Evolutionary conservation across 2,797 vertebrate genomes (phyloP).

Genomic region (Holocentrus rufus): DNA sequence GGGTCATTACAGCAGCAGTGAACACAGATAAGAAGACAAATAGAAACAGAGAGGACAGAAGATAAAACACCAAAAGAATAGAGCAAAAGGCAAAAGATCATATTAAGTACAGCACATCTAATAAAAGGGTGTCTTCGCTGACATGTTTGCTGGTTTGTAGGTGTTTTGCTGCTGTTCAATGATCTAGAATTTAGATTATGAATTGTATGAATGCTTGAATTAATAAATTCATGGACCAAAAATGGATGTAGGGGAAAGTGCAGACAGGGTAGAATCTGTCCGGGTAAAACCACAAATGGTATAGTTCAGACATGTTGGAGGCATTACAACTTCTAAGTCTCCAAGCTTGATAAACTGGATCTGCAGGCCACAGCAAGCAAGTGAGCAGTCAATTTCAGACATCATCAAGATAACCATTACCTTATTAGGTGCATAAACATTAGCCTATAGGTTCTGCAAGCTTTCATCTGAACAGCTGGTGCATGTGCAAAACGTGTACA

Average conservation of each 20-base stretch:
- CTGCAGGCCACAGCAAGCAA: slow-evolving; percentile 40
- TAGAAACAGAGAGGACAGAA: too few relatives aligned
- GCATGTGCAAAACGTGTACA: neutral
- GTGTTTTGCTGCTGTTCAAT: too few relatives aligned
- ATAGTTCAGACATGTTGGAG: neutral
- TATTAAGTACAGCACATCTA: too few relatives aligned
- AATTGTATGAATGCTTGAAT: too few relatives aligned
- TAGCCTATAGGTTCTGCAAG: neutral
- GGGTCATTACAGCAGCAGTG: too few relatives aligned
- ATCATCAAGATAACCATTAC: neutral
- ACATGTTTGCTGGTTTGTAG: too few relatives aligned
- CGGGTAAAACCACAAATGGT: neutral
- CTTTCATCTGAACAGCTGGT: neutral
- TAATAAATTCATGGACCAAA: neutral
- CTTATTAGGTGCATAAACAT: neutral
- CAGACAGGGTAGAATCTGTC: too few relatives aligned
- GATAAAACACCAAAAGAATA: too few relatives aligned
- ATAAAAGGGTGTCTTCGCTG: too few relatives aligned
- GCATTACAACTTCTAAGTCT: neutral
- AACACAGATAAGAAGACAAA: too few relatives aligned
- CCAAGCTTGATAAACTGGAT: slow-evolving; percentile 62
- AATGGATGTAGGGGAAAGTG: neutral
- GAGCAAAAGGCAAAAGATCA: too few relatives aligned
- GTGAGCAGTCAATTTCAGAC: slow-evolving; percentile 5
- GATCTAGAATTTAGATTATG: too few relatives aligned